phyloP scores from a whole-genome alignment of 1,140 invertebrate species.

The Euura saliciscinereae region DNA sequence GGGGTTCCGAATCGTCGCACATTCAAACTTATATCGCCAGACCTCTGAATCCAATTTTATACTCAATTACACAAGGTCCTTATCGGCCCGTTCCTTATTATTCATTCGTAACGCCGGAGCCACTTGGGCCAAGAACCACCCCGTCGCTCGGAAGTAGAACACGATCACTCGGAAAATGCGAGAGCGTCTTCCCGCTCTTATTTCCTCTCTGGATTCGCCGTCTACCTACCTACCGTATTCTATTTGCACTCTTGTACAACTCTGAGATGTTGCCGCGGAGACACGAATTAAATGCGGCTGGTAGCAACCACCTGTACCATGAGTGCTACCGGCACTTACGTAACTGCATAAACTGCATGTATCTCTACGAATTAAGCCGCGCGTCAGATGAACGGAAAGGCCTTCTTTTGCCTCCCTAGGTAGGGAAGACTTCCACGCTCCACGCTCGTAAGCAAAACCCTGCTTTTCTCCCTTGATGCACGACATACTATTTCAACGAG shows the following conservation, averaged over 20 bases:
- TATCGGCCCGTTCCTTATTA: constrained; percentile 15
- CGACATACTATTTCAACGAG: too few relatives aligned
- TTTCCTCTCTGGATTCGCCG: not conserved
- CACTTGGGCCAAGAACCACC: constrained; percentile 11
- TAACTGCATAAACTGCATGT: too few relatives aligned
- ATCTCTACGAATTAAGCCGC: too few relatives aligned
- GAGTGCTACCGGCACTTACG: too few relatives aligned
- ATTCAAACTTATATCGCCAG: constrained; percentile 27
- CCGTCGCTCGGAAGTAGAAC: constrained; percentile 17
- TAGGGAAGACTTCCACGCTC: too few relatives aligned
- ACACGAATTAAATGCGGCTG: constrained; percentile 8
- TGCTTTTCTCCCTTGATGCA: too few relatives aligned
- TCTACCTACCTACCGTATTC: not conserved
- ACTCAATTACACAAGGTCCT: constrained; percentile 24
- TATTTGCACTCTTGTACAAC: not conserved
- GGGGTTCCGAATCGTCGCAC: constrained; percentile 5
- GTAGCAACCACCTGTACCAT: not conserved
- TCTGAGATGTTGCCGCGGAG: not conserved
- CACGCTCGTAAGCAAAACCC: too few relatives aligned
- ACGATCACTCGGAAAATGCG: not conserved
- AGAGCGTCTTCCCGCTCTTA: not conserved
- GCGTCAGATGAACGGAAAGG: not conserved
- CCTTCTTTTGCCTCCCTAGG: not conserved
- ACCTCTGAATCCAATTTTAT: constrained; percentile 28
- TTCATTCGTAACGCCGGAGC: constrained; percentile 12